phyloP scores from a whole-genome alignment of 2,113 vertebrate species.

The Murina feae region DNA sequence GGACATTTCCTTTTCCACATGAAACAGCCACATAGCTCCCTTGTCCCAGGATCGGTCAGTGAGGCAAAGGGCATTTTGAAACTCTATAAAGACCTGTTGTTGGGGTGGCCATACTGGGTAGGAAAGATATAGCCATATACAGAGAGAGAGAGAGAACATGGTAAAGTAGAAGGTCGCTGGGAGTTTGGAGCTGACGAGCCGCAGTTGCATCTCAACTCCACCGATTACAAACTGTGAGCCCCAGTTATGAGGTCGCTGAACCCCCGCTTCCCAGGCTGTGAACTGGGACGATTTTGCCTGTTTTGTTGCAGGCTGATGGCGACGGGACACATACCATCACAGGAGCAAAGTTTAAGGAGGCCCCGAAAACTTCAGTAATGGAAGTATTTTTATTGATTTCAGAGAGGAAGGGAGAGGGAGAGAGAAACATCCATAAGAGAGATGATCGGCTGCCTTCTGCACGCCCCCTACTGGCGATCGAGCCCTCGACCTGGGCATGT shows the following conservation, averaged over 20 bases:
- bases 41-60: background rate
- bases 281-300: rapidly evolving
- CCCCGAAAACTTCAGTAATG: background rate
- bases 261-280: background rate
- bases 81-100: background rate
- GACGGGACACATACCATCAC: rapidly evolving
- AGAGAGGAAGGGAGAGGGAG: too few relatives aligned
- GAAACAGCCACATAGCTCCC: background rate
- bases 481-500: too few relatives aligned
- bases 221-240: background rate
- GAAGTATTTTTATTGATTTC: background rate
- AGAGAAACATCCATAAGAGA: too few relatives aligned
- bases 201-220: background rate
- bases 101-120: background rate
- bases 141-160: background rate
- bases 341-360: background rate
- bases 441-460: too few relatives aligned
- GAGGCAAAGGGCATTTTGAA: background rate
- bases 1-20: background rate
- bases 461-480: too few relatives aligned
- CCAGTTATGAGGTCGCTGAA: background rate
- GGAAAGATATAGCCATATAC: too few relatives aligned
- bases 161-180: background rate
- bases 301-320: background rate
- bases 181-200: background rate